These are phyloP conservation scores for Heliconius erato DNA, from an alignment of 2,888 invertebrate species.

Conservation along the genomic window DNA sequence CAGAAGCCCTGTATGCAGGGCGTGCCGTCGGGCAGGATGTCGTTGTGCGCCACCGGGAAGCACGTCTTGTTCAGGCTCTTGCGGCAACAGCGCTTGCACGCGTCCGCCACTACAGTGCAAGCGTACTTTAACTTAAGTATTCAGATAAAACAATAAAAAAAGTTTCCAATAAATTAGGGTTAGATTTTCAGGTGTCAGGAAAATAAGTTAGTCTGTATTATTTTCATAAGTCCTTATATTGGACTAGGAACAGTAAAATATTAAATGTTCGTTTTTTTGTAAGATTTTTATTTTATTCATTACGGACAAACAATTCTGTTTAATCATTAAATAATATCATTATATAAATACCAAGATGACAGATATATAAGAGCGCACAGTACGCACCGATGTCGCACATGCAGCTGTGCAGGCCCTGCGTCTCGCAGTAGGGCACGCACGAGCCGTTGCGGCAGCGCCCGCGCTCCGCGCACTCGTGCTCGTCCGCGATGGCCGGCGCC, in stretches of 20 bases:
- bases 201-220: too few species aligned
- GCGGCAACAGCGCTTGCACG: conserved; percentile 97
- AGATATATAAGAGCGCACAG: not conserved
- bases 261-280: not conserved
- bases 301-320: not conserved
- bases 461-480: conserved; percentile 95
- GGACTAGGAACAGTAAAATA: too few species aligned
- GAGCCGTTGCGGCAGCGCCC: conserved; percentile 96
- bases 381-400: conserved; percentile 97
- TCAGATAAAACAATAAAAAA: not conserved
- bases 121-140: not conserved
- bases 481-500: conserved; percentile 94
- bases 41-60: conserved; percentile 94
- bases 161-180: too few species aligned
- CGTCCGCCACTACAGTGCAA: conserved; percentile 90
- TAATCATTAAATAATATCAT: too few species aligned
- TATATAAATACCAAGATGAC: not conserved
- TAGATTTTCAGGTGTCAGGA: too few species aligned
- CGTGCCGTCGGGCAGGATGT: conserved; percentile 96
- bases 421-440: conserved; percentile 98
- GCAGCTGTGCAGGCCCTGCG: conserved; percentile 96
- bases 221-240: too few species aligned
- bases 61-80: conserved; percentile 96
- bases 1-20: conserved; percentile 99
- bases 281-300: not conserved